Percentiles rank a stretch among this genome's conserved stretches.
These are phyloP conservation scores for Heliconius hewitsoni DNA, from an alignment of 1,140 invertebrate genomes.

Conservation along the genomic window DNA sequence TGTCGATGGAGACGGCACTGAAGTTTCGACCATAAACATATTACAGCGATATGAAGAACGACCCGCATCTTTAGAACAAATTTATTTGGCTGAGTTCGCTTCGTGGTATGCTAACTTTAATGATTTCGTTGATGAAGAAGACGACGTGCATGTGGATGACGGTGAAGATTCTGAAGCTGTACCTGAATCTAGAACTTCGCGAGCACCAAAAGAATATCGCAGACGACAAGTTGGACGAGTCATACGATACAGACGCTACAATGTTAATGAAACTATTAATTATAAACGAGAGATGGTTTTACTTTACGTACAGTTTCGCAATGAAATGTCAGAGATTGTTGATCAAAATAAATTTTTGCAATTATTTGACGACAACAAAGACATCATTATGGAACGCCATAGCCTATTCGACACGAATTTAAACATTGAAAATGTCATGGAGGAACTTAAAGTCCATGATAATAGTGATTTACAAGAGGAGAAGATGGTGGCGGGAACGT, in stretches of 20 bases:
- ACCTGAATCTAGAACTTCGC: conserved; percentile 13
- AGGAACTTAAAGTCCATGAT: conserved; percentile 32
- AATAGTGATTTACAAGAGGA: not conserved
- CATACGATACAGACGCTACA: conserved; percentile 60
- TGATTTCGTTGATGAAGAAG: conserved; percentile 57
- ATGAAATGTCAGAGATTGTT: conserved; percentile 58
- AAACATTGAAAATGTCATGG: conserved; percentile 53
- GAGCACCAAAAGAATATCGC: conserved; percentile 47
- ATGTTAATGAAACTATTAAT: conserved; percentile 56
- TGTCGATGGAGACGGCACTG: conserved; percentile 51
- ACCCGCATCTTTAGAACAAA: conserved; percentile 50
- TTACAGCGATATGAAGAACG: conserved; percentile 58
- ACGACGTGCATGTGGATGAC: conserved; percentile 47
- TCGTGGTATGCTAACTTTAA: conserved; percentile 49
- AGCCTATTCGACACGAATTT: conserved; percentile 49
- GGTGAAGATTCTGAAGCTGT: conserved; percentile 51
- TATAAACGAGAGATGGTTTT: conserved; percentile 65
- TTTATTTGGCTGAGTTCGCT: conserved; percentile 63
- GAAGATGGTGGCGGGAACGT: not conserved
- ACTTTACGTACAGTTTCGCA: conserved; percentile 54
- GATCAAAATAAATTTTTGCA: conserved; percentile 56
- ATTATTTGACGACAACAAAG: conserved; percentile 57
- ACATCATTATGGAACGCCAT: conserved; percentile 53
- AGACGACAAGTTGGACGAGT: conserved; percentile 48
- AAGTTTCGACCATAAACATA: conserved; percentile 55